phyloP scores from a whole-genome alignment of 2,888 invertebrate genomes.

The Cheilosia vulpina region DNA sequence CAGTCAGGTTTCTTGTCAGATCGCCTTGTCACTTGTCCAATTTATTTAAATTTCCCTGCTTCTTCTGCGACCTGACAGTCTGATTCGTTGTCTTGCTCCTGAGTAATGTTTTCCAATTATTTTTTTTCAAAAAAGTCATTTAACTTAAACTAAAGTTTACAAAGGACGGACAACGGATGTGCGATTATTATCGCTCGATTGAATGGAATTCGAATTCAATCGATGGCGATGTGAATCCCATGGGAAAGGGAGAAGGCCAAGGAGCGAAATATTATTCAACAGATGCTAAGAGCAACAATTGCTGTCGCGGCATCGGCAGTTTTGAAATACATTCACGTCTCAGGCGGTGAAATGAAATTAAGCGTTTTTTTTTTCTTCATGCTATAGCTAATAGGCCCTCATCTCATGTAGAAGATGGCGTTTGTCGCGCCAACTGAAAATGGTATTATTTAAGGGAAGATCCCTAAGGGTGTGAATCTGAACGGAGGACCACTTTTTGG shows the following conservation, averaged over 20 bases:
- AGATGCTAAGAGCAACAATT: conserved; percentile 38
- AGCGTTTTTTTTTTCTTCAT: background rate
- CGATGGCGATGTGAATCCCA: conserved; percentile 30
- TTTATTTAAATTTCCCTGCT: conserved; percentile 17
- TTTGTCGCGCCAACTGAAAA: conserved; percentile 41
- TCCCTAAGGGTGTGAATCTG: conserved; percentile 14
- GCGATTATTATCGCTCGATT: conserved; percentile 16
- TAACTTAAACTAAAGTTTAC: conserved; percentile 1
- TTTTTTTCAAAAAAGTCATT: conserved; percentile 7
- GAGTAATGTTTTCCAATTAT: conserved; percentile 1
- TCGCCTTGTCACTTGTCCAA: conserved; percentile 15
- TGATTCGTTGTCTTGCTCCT: background rate
- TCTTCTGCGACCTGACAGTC: background rate
- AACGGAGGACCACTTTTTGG: conserved; percentile 34
- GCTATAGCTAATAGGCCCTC: no score
- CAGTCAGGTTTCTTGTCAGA: conserved; percentile 8
- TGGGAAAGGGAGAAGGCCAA: background rate
- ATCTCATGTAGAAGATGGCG: conserved; percentile 3
- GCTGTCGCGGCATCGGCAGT: conserved; percentile 42
- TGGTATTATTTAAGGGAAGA: conserved; percentile 26
- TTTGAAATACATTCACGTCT: conserved; percentile 48
- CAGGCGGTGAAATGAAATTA: conserved; percentile 47
- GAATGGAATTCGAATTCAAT: conserved; percentile 36
- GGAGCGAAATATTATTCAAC: conserved; percentile 1
- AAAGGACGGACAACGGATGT: background rate